Evolutionary conservation across 2,888 invertebrate species (phyloP).

Genomic region (Himalopsyche anomala): DNA sequence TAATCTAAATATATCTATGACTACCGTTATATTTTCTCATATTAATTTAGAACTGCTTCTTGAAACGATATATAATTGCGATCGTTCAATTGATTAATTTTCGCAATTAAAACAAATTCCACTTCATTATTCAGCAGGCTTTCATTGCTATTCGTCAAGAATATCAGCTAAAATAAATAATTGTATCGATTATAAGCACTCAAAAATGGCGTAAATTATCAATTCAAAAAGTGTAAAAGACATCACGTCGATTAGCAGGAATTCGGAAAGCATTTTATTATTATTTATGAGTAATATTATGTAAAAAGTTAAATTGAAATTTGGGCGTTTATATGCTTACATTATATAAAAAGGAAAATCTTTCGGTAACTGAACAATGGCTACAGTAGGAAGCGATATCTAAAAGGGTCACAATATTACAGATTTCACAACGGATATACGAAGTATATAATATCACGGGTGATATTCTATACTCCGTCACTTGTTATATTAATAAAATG

Average conservation of each 20-base stretch:
- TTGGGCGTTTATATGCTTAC: too few species aligned
- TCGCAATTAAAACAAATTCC: too few species aligned
- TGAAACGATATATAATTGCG: background rate
- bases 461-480: constrained; percentile 32
- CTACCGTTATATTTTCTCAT: constrained; percentile 51
- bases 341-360: too few species aligned
- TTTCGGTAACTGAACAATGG: too few species aligned
- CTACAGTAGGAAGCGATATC: background rate
- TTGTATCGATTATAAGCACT: constrained; percentile 31
- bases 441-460: background rate
- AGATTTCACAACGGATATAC: constrained; percentile 24
- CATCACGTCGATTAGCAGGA: background rate
- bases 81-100: background rate
- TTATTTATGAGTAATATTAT: too few species aligned
- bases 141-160: too few species aligned
- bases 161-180: background rate
- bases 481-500: background rate
- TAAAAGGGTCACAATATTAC: constrained; percentile 26
- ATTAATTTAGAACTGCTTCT: constrained; percentile 40
- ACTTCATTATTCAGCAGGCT: too few species aligned
- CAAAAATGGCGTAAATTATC: background rate
- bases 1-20: constrained; percentile 54
- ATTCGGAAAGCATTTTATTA: constrained; percentile 14
- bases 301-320: too few species aligned
- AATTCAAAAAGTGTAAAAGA: background rate